phyloP scores from a whole-genome alignment of 2,797 vertebrate genomes.

The Poecilia picta region DNA sequence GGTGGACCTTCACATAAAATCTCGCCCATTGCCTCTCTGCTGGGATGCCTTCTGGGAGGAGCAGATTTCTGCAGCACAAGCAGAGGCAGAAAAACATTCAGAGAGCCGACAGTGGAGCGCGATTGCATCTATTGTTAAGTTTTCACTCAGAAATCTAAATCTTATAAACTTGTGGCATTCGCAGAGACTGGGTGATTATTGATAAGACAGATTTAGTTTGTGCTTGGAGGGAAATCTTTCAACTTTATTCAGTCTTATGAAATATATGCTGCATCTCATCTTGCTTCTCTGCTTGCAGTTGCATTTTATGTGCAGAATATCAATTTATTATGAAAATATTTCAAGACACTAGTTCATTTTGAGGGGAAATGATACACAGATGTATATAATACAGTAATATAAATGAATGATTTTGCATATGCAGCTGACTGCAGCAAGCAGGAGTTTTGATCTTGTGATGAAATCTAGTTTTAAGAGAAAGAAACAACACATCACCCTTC shows the following conservation, averaged over 20 bases:
- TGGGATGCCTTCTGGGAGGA: conserved; percentile 95
- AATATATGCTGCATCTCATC: not conserved
- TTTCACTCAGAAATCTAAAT: not conserved
- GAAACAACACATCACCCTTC: conserved; percentile 84
- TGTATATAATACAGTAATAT: not conserved
- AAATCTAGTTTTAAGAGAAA: not conserved
- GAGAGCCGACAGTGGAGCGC: not conserved
- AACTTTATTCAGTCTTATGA: not conserved
- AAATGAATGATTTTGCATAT: not conserved
- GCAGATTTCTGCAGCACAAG: conserved; percentile 85
- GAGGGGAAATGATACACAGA: not conserved
- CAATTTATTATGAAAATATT: not conserved
- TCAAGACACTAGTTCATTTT: not conserved
- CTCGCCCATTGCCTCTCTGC: conserved; percentile 94
- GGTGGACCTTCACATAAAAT: conserved; percentile 93
- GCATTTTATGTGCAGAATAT: not conserved
- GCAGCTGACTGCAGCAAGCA: not conserved
- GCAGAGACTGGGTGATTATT: not conserved
- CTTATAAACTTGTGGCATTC: not conserved
- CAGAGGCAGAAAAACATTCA: conserved; percentile 10
- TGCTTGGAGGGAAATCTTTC: not conserved
- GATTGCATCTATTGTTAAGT: not conserved
- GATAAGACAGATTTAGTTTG: not conserved
- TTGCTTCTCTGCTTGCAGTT: not conserved
- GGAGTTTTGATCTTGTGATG: not conserved